Evolutionary conservation across 2,888 invertebrate genomes (phyloP).

Genomic region (Crepidodera aurea): DNA sequence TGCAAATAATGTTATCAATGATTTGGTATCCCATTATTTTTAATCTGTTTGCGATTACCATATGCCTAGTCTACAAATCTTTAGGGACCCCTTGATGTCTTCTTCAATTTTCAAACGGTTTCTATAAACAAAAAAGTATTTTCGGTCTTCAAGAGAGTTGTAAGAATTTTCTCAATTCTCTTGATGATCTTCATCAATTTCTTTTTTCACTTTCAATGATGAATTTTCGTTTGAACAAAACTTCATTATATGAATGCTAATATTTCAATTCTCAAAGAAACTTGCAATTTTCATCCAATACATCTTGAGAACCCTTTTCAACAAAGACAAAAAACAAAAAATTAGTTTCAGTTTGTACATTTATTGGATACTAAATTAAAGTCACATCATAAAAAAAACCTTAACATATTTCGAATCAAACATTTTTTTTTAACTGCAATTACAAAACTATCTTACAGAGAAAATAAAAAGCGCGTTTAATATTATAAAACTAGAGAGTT

Average conservation of each 20-base stretch:
- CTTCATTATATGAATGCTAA: slow-evolving; percentile 41
- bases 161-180: slow-evolving; percentile 55
- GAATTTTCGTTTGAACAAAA: slow-evolving; percentile 43
- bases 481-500: slow-evolving; percentile 38
- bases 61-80: no score
- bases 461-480: slow-evolving; percentile 34
- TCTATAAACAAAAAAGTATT: slow-evolving; percentile 47
- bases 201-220: slow-evolving; percentile 37
- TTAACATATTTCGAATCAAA: slow-evolving; percentile 29
- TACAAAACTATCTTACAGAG: slow-evolving; percentile 10
- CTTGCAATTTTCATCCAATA: slow-evolving; percentile 74
- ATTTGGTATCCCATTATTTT: no score
- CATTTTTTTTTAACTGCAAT: slow-evolving; percentile 14
- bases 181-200: slow-evolving; percentile 49
- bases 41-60: no score
- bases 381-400: slow-evolving; percentile 40
- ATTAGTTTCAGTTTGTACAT: slow-evolving; percentile 48
- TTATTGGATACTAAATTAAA: slow-evolving; percentile 45
- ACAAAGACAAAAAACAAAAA: slow-evolving; percentile 77
- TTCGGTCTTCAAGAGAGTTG: slow-evolving; percentile 58
- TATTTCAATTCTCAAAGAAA: slow-evolving; percentile 48
- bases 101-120: slow-evolving; percentile 45
- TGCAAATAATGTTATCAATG: no score
- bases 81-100: slow-evolving; percentile 23
- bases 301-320: slow-evolving; percentile 84